Percentiles rank a stretch among this genome's conserved stretches.
Conservation (phyloP, 2,888 invertebrate species). For the Eupithecia exiguata region DNA sequence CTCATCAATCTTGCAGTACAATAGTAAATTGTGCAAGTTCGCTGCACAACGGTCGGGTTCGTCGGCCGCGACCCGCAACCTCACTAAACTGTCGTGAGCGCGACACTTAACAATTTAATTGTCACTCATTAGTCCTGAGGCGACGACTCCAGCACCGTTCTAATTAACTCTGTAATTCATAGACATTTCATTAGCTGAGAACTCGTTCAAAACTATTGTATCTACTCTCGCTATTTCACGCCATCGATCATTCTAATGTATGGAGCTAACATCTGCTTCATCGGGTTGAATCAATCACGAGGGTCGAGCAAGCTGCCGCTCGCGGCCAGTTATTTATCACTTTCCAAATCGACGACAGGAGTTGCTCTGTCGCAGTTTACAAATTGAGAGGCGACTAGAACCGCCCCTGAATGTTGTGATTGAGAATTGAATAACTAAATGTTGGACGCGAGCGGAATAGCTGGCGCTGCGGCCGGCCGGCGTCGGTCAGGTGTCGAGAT, state of each 20-base stretch:
- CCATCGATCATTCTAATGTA: conserved; percentile 68
- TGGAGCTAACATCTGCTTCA: conserved; percentile 64
- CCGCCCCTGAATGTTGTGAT: conserved; percentile 55
- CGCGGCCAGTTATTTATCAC: conserved; percentile 70
- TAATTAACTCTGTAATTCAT: conserved; percentile 73
- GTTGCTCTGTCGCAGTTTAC: conserved; percentile 64
- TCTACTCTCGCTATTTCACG: conserved; percentile 47
- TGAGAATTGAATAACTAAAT: conserved; percentile 52
- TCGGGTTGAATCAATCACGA: conserved; percentile 74
- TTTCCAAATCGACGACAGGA: conserved; percentile 61
- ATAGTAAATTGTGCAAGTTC: conserved; percentile 76
- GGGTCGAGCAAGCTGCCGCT: conserved; percentile 59
- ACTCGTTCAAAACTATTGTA: conserved; percentile 48
- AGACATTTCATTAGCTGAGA: conserved; percentile 68
- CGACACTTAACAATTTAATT: conserved; percentile 80
- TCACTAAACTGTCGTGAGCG: conserved; percentile 75
- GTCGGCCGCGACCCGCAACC: conserved; percentile 75
- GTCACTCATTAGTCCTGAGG: conserved; percentile 77
- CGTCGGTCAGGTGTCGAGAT: conserved; percentile 66
- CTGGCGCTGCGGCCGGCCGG: conserved; percentile 51
- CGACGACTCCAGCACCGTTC: conserved; percentile 68
- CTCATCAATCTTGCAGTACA: conserved; percentile 78
- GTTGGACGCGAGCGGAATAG: conserved; percentile 58
- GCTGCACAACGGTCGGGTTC: conserved; percentile 64
- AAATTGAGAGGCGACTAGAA: conserved; percentile 56